Evolutionary conservation across 2,797 vertebrate species (phyloP).

Genomic region (Pipistrellus nathusii): DNA sequence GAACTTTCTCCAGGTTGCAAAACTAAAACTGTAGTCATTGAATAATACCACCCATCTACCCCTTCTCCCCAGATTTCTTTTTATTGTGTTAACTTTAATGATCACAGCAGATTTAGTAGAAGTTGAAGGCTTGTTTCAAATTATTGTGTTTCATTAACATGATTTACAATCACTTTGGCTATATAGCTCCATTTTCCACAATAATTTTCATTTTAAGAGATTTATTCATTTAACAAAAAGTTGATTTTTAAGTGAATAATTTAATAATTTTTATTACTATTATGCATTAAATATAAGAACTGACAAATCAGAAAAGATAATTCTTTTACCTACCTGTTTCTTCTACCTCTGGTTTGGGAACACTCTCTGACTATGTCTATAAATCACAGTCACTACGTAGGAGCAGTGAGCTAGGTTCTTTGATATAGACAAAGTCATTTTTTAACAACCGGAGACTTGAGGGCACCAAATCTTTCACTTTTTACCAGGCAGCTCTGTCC

Average conservation of each 20-base stretch:
- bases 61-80: neutral
- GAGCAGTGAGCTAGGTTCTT: neutral
- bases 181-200: neutral
- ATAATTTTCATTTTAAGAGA: neutral
- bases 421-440: neutral
- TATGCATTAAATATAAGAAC: neutral
- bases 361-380: neutral
- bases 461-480: neutral
- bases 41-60: neutral
- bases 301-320: neutral
- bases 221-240: neutral
- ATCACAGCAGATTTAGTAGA: neutral
- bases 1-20: neutral
- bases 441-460: neutral
- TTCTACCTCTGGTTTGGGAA: neutral
- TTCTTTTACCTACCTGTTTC: neutral
- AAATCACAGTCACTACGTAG: neutral
- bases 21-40: neutral
- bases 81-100: neutral
- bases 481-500: neutral
- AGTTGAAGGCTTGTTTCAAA: neutral
- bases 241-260: slow-evolving; percentile 40
- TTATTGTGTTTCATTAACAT: neutral
- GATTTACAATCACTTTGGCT: neutral
- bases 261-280: slow-evolving; percentile 5